These are phyloP conservation scores for Paratilapia polleni DNA, from an alignment of 2,113 vertebrate genomes.

Conservation along the genomic window DNA sequence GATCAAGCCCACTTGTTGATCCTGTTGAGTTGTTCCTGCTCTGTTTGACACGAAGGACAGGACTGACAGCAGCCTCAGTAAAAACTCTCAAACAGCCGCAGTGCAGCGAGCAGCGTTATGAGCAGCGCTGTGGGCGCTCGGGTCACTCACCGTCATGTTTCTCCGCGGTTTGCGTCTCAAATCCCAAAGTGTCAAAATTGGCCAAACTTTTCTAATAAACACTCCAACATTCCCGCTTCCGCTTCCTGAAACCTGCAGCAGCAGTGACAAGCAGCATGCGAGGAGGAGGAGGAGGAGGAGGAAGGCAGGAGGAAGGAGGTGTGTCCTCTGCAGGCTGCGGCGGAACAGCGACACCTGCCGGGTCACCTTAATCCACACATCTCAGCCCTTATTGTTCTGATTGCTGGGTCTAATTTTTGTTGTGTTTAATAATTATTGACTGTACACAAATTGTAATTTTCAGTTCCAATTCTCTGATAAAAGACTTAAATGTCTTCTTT, in stretches of 20 bases:
- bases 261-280: constrained; percentile 10
- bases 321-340: constrained; percentile 1
- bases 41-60: constrained; percentile 16
- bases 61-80: constrained; percentile 30
- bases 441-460: too few relatives aligned
- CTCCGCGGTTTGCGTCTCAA: constrained; percentile 7
- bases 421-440: not conserved
- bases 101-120: not conserved
- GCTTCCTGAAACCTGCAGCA: constrained; percentile 70
- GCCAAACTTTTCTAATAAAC: constrained; percentile 67
- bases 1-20: constrained; percentile 7
- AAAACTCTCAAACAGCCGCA: not conserved
- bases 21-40: constrained; percentile 19
- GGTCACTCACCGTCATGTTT: constrained; percentile 62
- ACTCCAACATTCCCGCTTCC: constrained; percentile 74
- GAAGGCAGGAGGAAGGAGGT: constrained; percentile 3
- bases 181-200: constrained; percentile 43
- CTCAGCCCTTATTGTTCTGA: not conserved
- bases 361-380: not conserved
- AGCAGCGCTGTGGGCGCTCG: not conserved
- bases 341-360: constrained; percentile 30
- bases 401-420: not conserved
- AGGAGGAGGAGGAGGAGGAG: not conserved
- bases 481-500: too few relatives aligned
- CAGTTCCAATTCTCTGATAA: too few relatives aligned